Evolutionary conservation across 2,113 vertebrate genomes (phyloP), one percentile per base, ranked within the genome.

Genomic region (rabbit (Oryctolagus cuniculus)): DNA sequence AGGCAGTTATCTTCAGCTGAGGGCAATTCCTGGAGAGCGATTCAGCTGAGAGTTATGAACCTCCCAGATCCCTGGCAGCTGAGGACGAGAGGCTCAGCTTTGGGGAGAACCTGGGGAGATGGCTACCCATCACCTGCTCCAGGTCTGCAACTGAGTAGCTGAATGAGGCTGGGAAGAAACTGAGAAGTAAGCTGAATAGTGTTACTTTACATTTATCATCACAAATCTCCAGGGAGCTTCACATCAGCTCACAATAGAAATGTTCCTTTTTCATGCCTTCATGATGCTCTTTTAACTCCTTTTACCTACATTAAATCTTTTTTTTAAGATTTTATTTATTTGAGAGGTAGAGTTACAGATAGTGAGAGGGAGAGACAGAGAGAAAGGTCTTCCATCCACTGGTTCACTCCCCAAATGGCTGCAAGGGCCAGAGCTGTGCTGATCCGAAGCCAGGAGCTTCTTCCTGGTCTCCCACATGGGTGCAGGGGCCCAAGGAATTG

Each of bases 191-290:
- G n/a, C 31, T 36, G 15, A 85, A 86, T n/a, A 85, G 31, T 51
- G 10, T 86, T 19, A 55, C 8, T 90, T 85, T 80, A 79, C 53
- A 72, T 72, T 72, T 31, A 70, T 84, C 63, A 90, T 53, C 63
- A 78, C 44, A 61, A 80, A 55, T n/a, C 61, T 79, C 88, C 86
- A 64, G 15, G 55, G 61, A 91, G 22, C 44, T 79, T 91, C 44
- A 24, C 24, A 86, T 80, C 67, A 9, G 29, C 74, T 66, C 55
- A 73, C 55, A 73, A 31, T 51, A 27, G 34, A 34, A 10, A 44
- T 80, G 63, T 90, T 63, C 24, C 44, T 61, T 10, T 94, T 90
- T 86, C 38, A 38, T 78, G 53, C 80, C 63, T 78, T 85, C 16
- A 31, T 31, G 36, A 85, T 70, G 38, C 34, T 84, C 55, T 22